phyloP scores from a whole-genome alignment of 2,113 vertebrate genomes.

The Neomonachus schauinslandi region DNA sequence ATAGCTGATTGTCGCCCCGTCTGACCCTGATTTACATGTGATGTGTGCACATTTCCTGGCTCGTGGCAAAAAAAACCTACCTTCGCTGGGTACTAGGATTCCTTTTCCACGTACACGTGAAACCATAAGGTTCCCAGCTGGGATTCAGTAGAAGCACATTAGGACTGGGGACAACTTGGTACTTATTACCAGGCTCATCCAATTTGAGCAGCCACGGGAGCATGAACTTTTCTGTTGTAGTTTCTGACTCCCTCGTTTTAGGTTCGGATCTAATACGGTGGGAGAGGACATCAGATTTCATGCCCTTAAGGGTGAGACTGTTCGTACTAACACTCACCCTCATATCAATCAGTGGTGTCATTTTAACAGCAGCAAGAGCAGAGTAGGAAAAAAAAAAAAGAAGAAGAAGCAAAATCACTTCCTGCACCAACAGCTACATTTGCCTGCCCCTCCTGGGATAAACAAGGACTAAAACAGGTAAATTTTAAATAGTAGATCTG shows the following conservation, averaged over 20 bases:
- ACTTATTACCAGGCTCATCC: slow-evolving; percentile 9
- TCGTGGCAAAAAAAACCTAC: rapidly evolving
- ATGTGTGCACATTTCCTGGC: slow-evolving; percentile 19
- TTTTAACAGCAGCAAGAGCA: not conserved
- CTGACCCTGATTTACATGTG: slow-evolving; percentile 77
- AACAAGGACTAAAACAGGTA: slow-evolving; percentile 57
- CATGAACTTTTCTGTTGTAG: not conserved
- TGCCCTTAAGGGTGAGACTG: not conserved
- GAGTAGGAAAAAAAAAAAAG: not conserved
- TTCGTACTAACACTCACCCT: not conserved
- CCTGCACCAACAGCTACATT: slow-evolving; percentile 32
- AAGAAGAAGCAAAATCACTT: not conserved
- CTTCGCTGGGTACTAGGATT: not conserved
- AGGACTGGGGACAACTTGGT: slow-evolving; percentile 44
- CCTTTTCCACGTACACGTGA: not conserved
- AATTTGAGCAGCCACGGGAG: not conserved
- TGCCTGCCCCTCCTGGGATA: not conserved
- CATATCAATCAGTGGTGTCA: not conserved
- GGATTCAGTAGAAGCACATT: not conserved
- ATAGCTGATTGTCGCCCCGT: slow-evolving; percentile 74
- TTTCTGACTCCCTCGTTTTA: not conserved
- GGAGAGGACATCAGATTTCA: not conserved
- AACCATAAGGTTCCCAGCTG: not conserved
- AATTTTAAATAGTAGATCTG: not conserved
- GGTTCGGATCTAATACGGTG: not conserved